phyloP scores from a whole-genome alignment of 2,113 vertebrate genomes.

The Hystrix brachyura region DNA sequence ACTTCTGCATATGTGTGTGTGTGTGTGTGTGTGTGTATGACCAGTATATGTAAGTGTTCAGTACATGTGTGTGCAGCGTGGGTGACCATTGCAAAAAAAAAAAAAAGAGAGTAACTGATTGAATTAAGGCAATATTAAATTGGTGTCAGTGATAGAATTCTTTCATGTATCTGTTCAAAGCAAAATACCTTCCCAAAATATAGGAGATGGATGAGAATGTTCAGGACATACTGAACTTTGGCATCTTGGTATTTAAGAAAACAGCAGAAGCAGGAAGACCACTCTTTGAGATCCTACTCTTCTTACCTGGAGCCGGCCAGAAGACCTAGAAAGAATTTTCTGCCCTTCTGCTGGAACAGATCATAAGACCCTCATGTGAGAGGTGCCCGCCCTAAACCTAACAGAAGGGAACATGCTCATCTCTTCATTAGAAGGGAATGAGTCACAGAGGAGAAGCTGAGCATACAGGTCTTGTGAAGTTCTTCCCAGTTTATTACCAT shows the following conservation, averaged over 20 bases:
- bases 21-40: not conserved
- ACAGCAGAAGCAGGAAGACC: not conserved
- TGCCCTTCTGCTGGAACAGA: not conserved
- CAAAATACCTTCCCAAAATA: not conserved
- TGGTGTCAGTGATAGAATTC: not conserved
- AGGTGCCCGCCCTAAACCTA: not conserved
- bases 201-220: not conserved
- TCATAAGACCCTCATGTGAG: not conserved
- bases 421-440: not conserved
- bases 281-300: not conserved
- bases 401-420: not conserved
- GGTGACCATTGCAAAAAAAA: not conserved
- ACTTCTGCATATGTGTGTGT: not conserved
- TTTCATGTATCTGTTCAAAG: constrained; percentile 8
- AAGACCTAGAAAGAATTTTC: not conserved
- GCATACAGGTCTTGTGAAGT: no score
- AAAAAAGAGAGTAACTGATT: not conserved
- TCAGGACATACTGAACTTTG: not conserved
- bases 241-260: not conserved
- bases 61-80: no score
- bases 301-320: not conserved
- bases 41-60: not conserved
- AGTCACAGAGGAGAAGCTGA: not conserved
- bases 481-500: not conserved
- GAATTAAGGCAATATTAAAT: not conserved